Percentiles rank a stretch among this genome's conserved stretches.
These are phyloP conservation scores for Thinocorus orbignyianus DNA, from an alignment of 2,113 vertebrate genomes.

Conservation along the genomic window DNA sequence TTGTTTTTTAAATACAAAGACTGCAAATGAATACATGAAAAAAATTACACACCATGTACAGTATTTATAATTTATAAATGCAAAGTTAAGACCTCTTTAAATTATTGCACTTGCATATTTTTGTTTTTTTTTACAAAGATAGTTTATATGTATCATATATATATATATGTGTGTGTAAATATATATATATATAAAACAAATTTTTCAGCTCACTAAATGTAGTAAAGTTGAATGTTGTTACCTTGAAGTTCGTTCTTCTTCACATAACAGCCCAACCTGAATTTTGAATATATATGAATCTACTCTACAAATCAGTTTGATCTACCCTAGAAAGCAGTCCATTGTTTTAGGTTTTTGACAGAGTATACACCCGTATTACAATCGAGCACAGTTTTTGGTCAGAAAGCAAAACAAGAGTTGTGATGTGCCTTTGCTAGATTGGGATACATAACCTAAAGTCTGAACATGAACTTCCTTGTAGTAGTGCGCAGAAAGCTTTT, in stretches of 20 bases:
- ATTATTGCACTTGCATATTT: constrained; percentile 83
- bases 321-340: not conserved
- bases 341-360: not conserved
- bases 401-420: constrained; percentile 29
- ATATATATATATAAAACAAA: constrained; percentile 68
- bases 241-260: constrained; percentile 59
- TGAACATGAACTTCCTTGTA: not conserved
- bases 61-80: constrained; percentile 86
- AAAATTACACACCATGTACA: constrained; percentile 85
- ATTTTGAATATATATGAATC: constrained; percentile 35
- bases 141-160: constrained; percentile 63
- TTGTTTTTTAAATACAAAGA: constrained; percentile 81
- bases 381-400: constrained; percentile 68
- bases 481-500: constrained; percentile 23
- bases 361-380: constrained; percentile 53
- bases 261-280: constrained; percentile 57
- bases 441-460: not conserved
- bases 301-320: constrained; percentile 37
- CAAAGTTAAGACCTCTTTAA: constrained; percentile 82
- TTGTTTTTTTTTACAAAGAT: constrained; percentile 69
- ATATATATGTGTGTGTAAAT: constrained; percentile 39
- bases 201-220: constrained; percentile 57
- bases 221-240: constrained; percentile 54
- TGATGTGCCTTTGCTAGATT: constrained; percentile 3
- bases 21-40: constrained; percentile 81